Evolutionary conservation across 2,888 invertebrate species (phyloP), one percentile per base, ranked within the genome.

Genomic region (Stenotaenia linearis): DNA sequence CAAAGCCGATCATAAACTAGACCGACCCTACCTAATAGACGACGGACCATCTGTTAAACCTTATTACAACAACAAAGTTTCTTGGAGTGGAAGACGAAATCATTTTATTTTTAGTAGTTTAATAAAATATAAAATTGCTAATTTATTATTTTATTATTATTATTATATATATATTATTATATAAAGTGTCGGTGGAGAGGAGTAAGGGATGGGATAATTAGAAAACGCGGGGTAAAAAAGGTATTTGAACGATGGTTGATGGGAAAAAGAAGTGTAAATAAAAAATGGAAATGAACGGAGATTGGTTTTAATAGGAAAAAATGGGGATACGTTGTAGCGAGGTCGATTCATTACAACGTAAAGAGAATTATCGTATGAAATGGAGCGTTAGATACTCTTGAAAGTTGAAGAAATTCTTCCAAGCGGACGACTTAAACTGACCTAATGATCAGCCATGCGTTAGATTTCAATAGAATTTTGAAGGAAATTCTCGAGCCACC

Each of bases 1-100:
- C 77, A 45, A 77, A 77, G 77, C 77, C 69, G 25, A 69, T 69
- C 69, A 69, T 69, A 69, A 69, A 69, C 69, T 69, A 69, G 69
- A 69, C 69, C 69, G 10, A 69, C 69, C 69, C 28, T n/a, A 28
- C 15, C 69, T 69, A 69, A 69, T 69, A 69, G 69, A 69, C 69
- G 69, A 69, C 69, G 69, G 69, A 69, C 69, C 69, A 69, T 69
- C 69, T 69, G 69, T 69, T 69, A 69, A 28, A 69, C 69, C 69
- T 69, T 23, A 15, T 10, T 69, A 28, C 12, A 69, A 69, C 69
- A 15, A 69, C 69, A 69, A 10, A 69, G 10, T 69, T 69, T n/a
- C 18, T 50, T n/a, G 18, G 18, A 50, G 21, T 50, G 50, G 18
- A n/a, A 50, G 7, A 18, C 18, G 50, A 50, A 50, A 50, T 50